phyloP scores from a whole-genome alignment of 1,140 invertebrate genomes.

The Rhyacophila brunnea region DNA sequence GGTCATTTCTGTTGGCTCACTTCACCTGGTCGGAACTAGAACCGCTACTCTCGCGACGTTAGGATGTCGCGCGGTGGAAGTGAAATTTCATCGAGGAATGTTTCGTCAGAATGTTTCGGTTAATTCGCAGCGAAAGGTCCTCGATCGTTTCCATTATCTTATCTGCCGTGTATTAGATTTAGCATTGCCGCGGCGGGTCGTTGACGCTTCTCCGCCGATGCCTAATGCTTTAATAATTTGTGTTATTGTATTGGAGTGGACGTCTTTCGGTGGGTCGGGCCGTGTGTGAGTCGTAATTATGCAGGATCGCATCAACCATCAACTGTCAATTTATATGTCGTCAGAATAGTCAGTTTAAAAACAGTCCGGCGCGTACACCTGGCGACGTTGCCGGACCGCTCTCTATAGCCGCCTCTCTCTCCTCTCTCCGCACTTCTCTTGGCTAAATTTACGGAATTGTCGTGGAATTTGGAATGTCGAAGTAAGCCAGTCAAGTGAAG shows the following conservation, averaged over 20 bases:
- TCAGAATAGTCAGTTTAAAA: background rate
- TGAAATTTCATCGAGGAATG: background rate
- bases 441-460: conserved; percentile 19
- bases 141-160: conserved; percentile 37
- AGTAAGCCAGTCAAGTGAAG: background rate
- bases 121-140: background rate
- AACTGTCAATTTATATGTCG: background rate
- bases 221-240: background rate
- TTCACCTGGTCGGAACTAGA: conserved; percentile 51
- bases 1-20: conserved; percentile 47
- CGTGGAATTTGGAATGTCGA: background rate
- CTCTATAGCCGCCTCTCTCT: conserved; percentile 39
- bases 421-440: conserved; percentile 37
- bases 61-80: conserved; percentile 41
- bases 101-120: no score
- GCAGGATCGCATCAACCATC: background rate
- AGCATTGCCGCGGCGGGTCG: background rate
- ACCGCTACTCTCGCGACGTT: conserved; percentile 54
- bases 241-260: no score
- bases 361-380: conserved; percentile 5
- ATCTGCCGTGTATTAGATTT: conserved; percentile 39
- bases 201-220: conserved; percentile 46
- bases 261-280: background rate
- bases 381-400: conserved; percentile 47
- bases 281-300: background rate